These are phyloP conservation scores for Eurytoma californica DNA, from an alignment of 2,888 invertebrate genomes.

Conservation along the genomic window DNA sequence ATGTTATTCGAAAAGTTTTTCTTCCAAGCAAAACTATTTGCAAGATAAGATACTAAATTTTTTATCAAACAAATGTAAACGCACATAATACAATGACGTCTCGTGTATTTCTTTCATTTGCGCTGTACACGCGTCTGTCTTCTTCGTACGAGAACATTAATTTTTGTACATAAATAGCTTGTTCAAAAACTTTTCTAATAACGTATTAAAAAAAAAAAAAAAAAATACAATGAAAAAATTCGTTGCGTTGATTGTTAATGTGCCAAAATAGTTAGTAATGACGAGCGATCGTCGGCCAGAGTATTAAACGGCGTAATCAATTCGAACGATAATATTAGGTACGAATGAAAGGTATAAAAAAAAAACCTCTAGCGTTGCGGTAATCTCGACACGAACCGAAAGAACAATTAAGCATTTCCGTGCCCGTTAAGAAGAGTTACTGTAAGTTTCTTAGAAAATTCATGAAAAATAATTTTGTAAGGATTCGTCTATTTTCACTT, in stretches of 20 bases:
- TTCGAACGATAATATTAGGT: conserved; percentile 4
- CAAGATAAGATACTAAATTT: conserved; percentile 12
- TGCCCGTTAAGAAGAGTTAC: conserved; percentile 41
- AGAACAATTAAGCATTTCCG: conserved; percentile 42
- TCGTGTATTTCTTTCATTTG: conserved; percentile 16
- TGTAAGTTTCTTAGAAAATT: conserved; percentile 15
- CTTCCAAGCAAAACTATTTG: conserved; percentile 17
- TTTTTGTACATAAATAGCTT: conserved; percentile 35
- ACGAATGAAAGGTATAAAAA: conserved; percentile 23
- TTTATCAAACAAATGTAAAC: conserved; percentile 38
- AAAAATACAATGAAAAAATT: conserved; percentile 28
- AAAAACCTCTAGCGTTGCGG: conserved; percentile 6
- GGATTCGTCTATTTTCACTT: conserved; percentile 31
- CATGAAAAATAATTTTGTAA: conserved; percentile 16
- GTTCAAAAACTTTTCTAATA: conserved; percentile 50
- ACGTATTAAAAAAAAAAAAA: conserved; percentile 11
- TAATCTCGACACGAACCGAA: conserved; percentile 20
- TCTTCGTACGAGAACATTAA: conserved; percentile 20
- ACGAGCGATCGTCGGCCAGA: conserved; percentile 23
- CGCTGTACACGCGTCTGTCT: conserved; percentile 14
- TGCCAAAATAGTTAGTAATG: conserved; percentile 54
- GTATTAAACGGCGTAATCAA: conserved; percentile 31
- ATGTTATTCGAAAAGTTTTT: conserved; percentile 50
- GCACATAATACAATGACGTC: conserved; percentile 37
- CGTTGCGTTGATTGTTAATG: conserved; percentile 54